Evolutionary conservation across 92 coral and sea anemone species (phyloP).

Genomic region (Parazoanthus swiftii): DNA sequence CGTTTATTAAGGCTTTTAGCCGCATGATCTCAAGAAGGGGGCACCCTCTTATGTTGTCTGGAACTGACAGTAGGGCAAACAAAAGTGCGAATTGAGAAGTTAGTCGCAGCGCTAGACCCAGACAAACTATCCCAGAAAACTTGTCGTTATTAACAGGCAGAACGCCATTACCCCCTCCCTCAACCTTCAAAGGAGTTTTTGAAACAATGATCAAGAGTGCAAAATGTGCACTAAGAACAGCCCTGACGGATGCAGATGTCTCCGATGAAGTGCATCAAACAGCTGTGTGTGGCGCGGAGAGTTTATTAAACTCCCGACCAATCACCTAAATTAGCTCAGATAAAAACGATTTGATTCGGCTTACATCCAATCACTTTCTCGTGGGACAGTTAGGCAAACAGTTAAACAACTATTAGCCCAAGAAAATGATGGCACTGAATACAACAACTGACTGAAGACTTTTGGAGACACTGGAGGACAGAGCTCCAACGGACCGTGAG

Average conservation of each 20-base stretch:
- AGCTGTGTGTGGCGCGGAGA: constrained; percentile 65
- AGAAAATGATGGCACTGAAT: constrained; percentile 61
- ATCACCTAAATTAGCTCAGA: constrained; percentile 23
- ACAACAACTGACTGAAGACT: constrained; percentile 57
- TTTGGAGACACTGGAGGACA: constrained; percentile 63
- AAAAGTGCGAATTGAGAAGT: no score
- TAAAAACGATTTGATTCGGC: constrained; percentile 39
- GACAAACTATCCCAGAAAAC: not conserved
- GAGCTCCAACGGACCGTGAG: constrained; percentile 63
- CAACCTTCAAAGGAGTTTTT: no score
- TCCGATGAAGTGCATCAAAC: constrained; percentile 46
- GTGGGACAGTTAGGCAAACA: constrained; percentile 33
- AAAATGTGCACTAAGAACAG: constrained; percentile 41
- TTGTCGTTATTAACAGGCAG: no score
- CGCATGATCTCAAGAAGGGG: constrained; percentile 27
- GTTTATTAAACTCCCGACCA: constrained; percentile 22
- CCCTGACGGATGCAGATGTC: constrained; percentile 47
- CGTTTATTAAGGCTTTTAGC: constrained; percentile 18
- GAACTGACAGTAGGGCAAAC: not conserved
- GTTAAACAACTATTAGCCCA: constrained; percentile 51
- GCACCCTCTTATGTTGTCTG: not conserved
- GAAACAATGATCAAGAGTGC: no score
- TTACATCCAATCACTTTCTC: constrained; percentile 64
- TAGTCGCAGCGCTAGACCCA: no score
- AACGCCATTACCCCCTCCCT: no score